Base-by-base conservation (phyloP, 1,140 invertebrate genomes). In the Drosophila biarmipes region DNA sequence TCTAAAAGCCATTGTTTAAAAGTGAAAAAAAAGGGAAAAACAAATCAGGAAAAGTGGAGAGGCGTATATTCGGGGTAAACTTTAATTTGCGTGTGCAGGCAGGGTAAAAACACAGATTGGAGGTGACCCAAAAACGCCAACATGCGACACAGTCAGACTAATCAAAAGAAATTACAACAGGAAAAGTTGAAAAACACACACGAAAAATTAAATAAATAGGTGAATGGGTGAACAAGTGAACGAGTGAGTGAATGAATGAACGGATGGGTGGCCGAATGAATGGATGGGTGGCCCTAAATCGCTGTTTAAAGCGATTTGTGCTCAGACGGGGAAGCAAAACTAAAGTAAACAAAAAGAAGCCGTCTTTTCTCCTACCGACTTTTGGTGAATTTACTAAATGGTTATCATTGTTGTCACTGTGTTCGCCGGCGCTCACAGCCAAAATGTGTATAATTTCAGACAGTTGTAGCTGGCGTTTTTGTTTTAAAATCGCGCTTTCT, bases 121-220 rank as follows among this genome's bases (percentile, higher is more conserved):
- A 40, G 59, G 43, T 84, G 82, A 86, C 84, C 85, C 63, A 86
- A 82, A 79, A 89, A 79, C 68, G 80, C 52, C 77, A 62, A 79
- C 85, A 89, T 90, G 84, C 85, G 80, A 86, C 69, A 61, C 80
- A 78, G 52, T 61, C 49, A 56, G 29, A 72, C 43, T 57, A 73
- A 79, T 64, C 48, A 45, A 69, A 55, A 68, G 69, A 71, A 72
- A 55, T 54, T 55, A 69, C 53, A 69, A 48, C 57, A 80, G 58
- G 52, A 74, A 55, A 68, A 34, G 45, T 73, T 27, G 67, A 55
- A 71, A 51, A 72, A 15, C 51, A 61, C 58, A 71, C 63, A 73
- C 42, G 59, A 73, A 71, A 85, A 85, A 90, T 90, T 85, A 79
- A 90, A 84, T 85, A 87, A 89, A 87, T 87, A 89, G 78, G 78